These are phyloP conservation scores for Panagrolaimus sp. DNA, from an alignment of 1,140 invertebrate species.

Conservation along the genomic window DNA sequence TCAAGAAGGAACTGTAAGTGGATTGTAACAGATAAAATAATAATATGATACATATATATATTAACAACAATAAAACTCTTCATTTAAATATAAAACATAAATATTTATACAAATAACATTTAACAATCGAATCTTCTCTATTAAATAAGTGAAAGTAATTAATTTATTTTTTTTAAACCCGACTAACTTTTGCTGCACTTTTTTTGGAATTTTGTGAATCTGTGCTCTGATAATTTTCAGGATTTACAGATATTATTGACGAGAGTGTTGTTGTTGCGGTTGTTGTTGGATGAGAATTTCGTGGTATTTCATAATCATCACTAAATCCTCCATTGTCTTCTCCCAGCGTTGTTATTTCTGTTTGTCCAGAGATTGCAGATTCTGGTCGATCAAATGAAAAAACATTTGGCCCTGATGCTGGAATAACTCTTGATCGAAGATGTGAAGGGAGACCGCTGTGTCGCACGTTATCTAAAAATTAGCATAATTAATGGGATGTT, in stretches of 20 bases:
- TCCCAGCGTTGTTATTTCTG: not conserved
- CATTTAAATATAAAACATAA: too few species aligned
- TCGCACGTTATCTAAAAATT: too few species aligned
- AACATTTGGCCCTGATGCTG: not conserved
- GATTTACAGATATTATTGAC: not conserved
- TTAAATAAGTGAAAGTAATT: too few species aligned
- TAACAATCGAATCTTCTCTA: too few species aligned
- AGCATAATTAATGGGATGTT: not conserved
- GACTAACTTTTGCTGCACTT: constrained; percentile 1
- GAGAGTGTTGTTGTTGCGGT: too few species aligned
- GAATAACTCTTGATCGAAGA: not conserved
- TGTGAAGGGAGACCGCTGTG: too few species aligned
- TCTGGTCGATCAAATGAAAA: not conserved
- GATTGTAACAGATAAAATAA: too few species aligned
- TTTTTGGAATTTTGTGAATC: not conserved
- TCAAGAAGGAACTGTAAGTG: too few species aligned
- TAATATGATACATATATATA: too few species aligned
- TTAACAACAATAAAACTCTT: too few species aligned
- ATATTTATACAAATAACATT: too few species aligned
- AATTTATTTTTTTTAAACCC: not conserved
- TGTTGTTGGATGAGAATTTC: not conserved
- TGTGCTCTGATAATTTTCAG: not conserved
- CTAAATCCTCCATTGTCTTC: not conserved
- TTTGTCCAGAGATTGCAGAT: not conserved
- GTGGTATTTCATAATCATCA: constrained; percentile 3